Conservation (phyloP, 2,888 invertebrate species). For the Eilema griseolum region DNA sequence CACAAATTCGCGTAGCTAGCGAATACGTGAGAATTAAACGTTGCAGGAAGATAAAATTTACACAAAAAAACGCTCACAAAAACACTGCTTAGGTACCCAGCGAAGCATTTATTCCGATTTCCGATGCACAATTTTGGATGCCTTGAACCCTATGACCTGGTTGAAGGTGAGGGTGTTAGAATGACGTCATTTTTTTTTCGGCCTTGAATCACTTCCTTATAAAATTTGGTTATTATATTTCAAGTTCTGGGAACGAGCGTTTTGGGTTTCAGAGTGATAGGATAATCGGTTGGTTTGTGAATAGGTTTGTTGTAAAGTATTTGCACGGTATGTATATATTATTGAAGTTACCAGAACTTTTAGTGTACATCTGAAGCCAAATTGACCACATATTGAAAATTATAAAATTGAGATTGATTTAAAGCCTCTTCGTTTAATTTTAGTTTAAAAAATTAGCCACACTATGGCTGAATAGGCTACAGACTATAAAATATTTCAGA, state of each 20-base stretch:
- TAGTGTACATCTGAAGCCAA: not conserved
- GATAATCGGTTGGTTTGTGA: conserved; percentile 11
- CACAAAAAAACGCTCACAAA: conserved; percentile 41
- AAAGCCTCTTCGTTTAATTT: too few species aligned
- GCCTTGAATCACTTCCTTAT: conserved; percentile 46
- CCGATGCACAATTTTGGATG: conserved; percentile 48
- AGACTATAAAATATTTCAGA: too few species aligned
- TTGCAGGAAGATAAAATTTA: conserved; percentile 33
- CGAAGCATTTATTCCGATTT: conserved; percentile 50
- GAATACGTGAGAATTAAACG: conserved; percentile 9
- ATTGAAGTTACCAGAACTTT: not conserved
- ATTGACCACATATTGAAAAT: too few species aligned
- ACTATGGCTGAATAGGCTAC: too few species aligned
- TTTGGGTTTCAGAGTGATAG: conserved; percentile 19
- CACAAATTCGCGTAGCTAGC: not conserved
- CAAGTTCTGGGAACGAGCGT: conserved; percentile 22
- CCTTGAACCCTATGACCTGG: conserved; percentile 52
- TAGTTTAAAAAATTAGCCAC: too few species aligned
- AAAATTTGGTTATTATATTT: conserved; percentile 40
- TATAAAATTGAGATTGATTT: too few species aligned
- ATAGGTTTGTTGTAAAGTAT: conserved; percentile 11
- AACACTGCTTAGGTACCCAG: conserved; percentile 35
- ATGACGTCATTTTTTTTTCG: conserved; percentile 41
- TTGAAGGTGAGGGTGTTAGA: conserved; percentile 42
- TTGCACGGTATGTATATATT: not conserved